These are phyloP conservation scores for Dipodomys merriami DNA, from an alignment of 2,113 vertebrate genomes.

Conservation along the genomic window DNA sequence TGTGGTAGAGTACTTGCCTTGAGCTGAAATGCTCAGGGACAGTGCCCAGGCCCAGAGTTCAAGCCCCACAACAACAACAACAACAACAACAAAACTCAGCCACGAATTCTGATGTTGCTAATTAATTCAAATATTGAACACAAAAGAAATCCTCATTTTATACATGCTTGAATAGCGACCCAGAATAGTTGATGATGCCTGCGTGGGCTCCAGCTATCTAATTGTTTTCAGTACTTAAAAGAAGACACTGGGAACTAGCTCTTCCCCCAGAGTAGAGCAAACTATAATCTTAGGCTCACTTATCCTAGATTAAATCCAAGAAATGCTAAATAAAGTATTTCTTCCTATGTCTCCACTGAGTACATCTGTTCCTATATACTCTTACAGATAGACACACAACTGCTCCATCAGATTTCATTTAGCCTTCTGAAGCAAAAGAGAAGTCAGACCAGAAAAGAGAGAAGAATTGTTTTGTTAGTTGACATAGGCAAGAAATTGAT, in stretches of 20 bases:
- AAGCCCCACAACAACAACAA: too few relatives aligned
- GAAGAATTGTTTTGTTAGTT: conserved; percentile 14
- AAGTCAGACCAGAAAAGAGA: conserved; percentile 1
- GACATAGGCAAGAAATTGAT: conserved; percentile 44
- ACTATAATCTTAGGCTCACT: neutral
- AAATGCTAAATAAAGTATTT: neutral
- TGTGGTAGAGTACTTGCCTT: too few relatives aligned
- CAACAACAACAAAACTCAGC: too few relatives aligned
- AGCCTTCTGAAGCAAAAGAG: conserved; percentile 20
- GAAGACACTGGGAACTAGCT: neutral
- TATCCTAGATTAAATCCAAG: neutral
- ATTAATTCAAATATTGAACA: neutral
- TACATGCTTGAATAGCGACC: neutral
- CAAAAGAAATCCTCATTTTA: neutral
- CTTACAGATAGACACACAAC: neutral
- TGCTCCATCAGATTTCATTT: conserved; percentile 12
- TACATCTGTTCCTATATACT: neutral
- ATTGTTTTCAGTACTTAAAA: neutral
- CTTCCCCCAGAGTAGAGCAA: neutral
- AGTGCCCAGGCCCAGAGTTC: too few relatives aligned
- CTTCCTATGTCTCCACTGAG: neutral
- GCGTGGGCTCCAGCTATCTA: neutral
- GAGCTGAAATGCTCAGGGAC: too few relatives aligned
- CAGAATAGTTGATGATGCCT: neutral
- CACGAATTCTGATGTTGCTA: neutral